phyloP scores from a whole-genome alignment of 2,888 invertebrate genomes.

The Pardosa pseudoannulata region DNA sequence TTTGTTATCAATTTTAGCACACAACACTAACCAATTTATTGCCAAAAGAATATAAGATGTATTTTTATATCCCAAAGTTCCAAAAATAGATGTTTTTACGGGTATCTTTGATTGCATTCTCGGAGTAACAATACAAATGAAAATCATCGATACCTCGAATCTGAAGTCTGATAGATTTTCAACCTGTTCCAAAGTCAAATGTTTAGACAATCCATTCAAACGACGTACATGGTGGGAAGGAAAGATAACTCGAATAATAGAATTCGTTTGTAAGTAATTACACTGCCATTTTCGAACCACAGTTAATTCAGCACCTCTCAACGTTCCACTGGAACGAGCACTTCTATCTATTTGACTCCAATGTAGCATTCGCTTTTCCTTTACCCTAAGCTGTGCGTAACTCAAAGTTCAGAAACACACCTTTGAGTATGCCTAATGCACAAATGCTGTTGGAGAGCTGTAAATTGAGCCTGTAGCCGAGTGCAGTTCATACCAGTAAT shows the following conservation, averaged over 20 bases:
- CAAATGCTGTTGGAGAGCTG: conserved; percentile 33
- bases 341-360: conserved; percentile 13
- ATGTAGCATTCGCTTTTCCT: neutral
- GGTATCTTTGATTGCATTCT: too few relatives aligned
- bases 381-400: neutral
- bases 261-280: conserved; percentile 28
- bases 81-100: too few relatives aligned
- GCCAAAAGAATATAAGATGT: too few relatives aligned
- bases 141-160: too few relatives aligned
- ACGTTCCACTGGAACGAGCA: neutral
- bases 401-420: conserved; percentile 39
- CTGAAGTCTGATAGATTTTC: too few relatives aligned
- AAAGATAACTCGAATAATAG: conserved; percentile 8
- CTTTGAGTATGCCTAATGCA: neutral
- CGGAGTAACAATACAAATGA: too few relatives aligned
- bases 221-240: neutral
- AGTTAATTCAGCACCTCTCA: neutral
- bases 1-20: too few relatives aligned
- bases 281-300: neutral
- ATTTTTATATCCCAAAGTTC: too few relatives aligned
- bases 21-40: too few relatives aligned
- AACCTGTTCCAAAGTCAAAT: too few relatives aligned
- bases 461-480: conserved; percentile 24
- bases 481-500: conserved; percentile 35
- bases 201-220: neutral